Base-by-base conservation (phyloP, 2,113 vertebrate species). In the Corythoichthys haematopterus region DNA sequence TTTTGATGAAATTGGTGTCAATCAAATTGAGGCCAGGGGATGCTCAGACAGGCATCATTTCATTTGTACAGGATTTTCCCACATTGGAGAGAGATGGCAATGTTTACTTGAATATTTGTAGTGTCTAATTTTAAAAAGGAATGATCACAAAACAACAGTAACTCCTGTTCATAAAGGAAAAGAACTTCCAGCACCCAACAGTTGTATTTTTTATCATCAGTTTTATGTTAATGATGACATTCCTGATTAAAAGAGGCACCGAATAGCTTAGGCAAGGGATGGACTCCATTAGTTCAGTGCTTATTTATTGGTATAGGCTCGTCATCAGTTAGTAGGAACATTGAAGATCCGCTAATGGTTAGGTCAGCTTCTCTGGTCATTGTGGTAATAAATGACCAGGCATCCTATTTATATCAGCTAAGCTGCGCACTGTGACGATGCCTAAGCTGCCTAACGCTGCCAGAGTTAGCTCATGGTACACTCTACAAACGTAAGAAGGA, bases 391-490 rank as follows among this genome's bases (percentile, higher is more conserved):
- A 89, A 85, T 86, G 86, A 86, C 77, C 70, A 79, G 28, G 76
- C 65, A 74, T 77, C 80, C 90, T 92, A 92, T 91, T 91, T 91
- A 89, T 91, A 91, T 81, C 84, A 33, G 15, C 76, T 92, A 91
- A 93, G 82, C 89, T 57, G 58, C 51, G 72, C 80, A 70, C 73
- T 64, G 70, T 84, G 85, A 86, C 68, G 73, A 74, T 60, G 55
- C 77, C 71, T 91, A 91, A 91, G 87, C 91, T 87, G 85, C 78
- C 88, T 90, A 87, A 76, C 70, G 6, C 71, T 68, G 58, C 55
- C 58, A 1, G 71, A 63, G 79, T 77, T 82, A 76, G 68, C 43
- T 57, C 47, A n/a, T 33, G 69, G 72, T 63, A 83, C 81, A 74
- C 2, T 66, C 78, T 56, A 70, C 75, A 40, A 45, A 60, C 40